Base-by-base conservation (phyloP, 30 jellyfish, hydroid and myxozoan genomes). In the Cassiopea xamachana region DNA sequence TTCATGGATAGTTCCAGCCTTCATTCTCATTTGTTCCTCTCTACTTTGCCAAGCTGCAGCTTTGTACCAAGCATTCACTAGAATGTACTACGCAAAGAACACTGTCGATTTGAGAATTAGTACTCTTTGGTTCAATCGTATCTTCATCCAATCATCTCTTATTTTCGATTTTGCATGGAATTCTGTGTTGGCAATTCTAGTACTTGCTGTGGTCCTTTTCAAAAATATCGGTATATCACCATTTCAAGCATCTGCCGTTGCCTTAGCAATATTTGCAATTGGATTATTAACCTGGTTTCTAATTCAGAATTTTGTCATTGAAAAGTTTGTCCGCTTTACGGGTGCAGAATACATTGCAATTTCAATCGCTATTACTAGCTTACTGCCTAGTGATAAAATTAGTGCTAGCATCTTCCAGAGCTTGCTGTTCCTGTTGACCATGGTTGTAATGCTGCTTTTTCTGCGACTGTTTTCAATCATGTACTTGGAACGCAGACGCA, bases 111-210 rank as follows among this genome's bases (percentile, higher is more conserved):
- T 87, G 1, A 47, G 64, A 46, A 80, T 50, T 15, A 45, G 85
- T 15, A 67, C 84, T 62, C 62, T 87, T 62, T 87, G 94, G 94
- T 76, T 69, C 68, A 48, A 87, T 69, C 89, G 94, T 9, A 68
- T 87, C 2, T 48, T 87, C 72, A 83, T 87, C 44, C 94, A 87
- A 69, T 87, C 94, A 0, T 79, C 89, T 12, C 71, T 87, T 73
- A 77, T 87, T 1, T 87, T 87, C 83, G 94, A 87, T 77, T 87
- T 89, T 69, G 84, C 89, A 16, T 87, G 94, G 94, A 87, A 87
- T 47, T 19, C 89, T 2, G 73, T 87, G 76, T 69, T 87, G 45
- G 48, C 61, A 19, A 64, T 71, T 10, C 86, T 87, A 79, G 50
- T 55, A 5, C 77, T 76, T 1, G 80, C 84, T 15, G 86, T 77